These are phyloP conservation scores for Nannoperca australis DNA, from an alignment of 2,797 vertebrate genomes.

Conservation along the genomic window DNA sequence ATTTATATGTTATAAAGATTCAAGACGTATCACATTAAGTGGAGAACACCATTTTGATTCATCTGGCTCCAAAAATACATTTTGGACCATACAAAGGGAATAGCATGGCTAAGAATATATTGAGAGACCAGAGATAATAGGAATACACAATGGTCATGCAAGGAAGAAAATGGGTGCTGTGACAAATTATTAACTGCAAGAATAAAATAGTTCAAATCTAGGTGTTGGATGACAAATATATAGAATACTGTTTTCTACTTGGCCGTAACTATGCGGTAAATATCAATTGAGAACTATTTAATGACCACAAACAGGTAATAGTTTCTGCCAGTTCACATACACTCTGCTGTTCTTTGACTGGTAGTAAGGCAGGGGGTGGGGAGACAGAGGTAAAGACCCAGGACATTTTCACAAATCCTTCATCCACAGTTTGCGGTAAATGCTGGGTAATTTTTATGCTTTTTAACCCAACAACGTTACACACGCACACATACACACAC, in stretches of 20 bases:
- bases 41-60: conserved; percentile 72
- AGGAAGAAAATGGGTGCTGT: conserved; percentile 53
- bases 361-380: conserved; percentile 72
- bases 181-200: conserved; percentile 55
- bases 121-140: conserved; percentile 74
- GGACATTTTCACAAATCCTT: conserved; percentile 49
- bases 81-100: conserved; percentile 74
- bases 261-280: conserved; percentile 66
- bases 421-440: conserved; percentile 57
- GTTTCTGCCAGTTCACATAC: conserved; percentile 70
- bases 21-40: conserved; percentile 25
- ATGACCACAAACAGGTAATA: conserved; percentile 64
- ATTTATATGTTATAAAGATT: conserved; percentile 17
- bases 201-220: conserved; percentile 64
- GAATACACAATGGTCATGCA: conserved; percentile 81
- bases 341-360: conserved; percentile 73
- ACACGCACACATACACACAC: conserved; percentile 24
- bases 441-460: conserved; percentile 31
- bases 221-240: conserved; percentile 51
- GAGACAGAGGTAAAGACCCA: conserved; percentile 56
- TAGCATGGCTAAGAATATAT: conserved; percentile 75
- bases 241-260: conserved; percentile 63
- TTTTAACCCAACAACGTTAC: conserved; percentile 26
- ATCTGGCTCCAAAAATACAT: conserved; percentile 81
- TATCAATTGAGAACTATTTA: conserved; percentile 50